Evolutionary conservation across 2,113 vertebrate species (phyloP).

Genomic region (Carassius auratus): DNA sequence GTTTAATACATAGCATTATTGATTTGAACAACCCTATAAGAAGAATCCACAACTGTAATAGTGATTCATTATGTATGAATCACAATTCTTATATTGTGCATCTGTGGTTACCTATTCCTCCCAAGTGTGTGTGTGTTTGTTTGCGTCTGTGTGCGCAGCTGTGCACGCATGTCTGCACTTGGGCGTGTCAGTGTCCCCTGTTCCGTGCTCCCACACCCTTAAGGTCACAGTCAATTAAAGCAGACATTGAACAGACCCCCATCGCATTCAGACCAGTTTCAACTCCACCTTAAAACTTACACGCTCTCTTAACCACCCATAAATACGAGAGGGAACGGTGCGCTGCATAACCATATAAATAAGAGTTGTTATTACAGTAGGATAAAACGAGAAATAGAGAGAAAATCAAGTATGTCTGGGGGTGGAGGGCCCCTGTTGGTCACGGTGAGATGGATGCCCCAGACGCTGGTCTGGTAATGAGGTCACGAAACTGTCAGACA

Average conservation of each 20-base stretch:
- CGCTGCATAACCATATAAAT: neutral
- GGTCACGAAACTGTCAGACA: slow-evolving; percentile 56
- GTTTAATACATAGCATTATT: too few relatives aligned
- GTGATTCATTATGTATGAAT: too few relatives aligned
- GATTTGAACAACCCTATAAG: neutral
- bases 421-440: neutral
- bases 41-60: too few relatives aligned
- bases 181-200: slow-evolving; percentile 14
- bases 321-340: neutral
- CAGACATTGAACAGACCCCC: slow-evolving; percentile 16
- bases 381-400: slow-evolving; percentile 13
- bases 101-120: neutral
- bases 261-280: slow-evolving; percentile 13
- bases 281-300: slow-evolving; percentile 35
- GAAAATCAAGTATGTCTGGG: slow-evolving; percentile 10
- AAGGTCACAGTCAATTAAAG: slow-evolving; percentile 49
- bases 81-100: neutral
- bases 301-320: slow-evolving; percentile 28
- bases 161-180: slow-evolving; percentile 21
- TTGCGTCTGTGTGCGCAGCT: slow-evolving; percentile 13
- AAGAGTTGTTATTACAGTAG: neutral
- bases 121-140: neutral
- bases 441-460: slow-evolving; percentile 32
- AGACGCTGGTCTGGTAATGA: slow-evolving; percentile 61
- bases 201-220: slow-evolving; percentile 6